Evolutionary conservation across 2,113 vertebrate genomes (phyloP), one percentile per base, ranked within the genome.

Genomic region (Labeo rohita): DNA sequence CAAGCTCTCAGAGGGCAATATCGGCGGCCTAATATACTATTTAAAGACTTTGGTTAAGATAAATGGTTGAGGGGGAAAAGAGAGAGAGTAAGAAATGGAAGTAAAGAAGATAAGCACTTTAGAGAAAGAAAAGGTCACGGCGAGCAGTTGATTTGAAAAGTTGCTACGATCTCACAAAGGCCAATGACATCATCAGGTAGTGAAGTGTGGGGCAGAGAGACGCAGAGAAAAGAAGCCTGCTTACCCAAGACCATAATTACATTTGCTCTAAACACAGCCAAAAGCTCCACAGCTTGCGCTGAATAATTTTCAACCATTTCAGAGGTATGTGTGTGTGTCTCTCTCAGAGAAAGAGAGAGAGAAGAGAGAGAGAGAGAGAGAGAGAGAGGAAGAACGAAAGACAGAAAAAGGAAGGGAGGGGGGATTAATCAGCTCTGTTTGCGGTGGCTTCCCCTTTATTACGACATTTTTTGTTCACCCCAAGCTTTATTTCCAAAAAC

Each of bases 161-260:
- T 93, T 93, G 95, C 93, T 91, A 91, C 93, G 92, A 92, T 90
- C 91, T 94, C 92, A 95, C 93, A 96, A 95, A 93, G 92, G 93
- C 92, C 94, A 94, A 96, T 96, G 95, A 97, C 95, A 96, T 97
- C 95, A 96, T 94, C 93, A 95, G 94, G 95, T 96, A 95, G 97
- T 96, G 95, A 95, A 96, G 95, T 93, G 95, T 91, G 89, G 78
- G 90, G 89, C 91, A 94, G n/a, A 85, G 59, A 95, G 94, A 93
- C 94, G 94, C 95, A 92, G 92, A 47, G 39, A 70, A 83, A 93
- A 96, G 95, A 85, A 91, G 95, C 92, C 91, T 94, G 94, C 96
- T 97, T 94, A 96, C 96, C 94, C 94, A 96, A 96, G 95, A 90
- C 95, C 95, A 94, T 97, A 97, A 98, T 97, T 97, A 98, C 97